These are phyloP conservation scores for Melopsittacus undulatus DNA, from an alignment of 2,797 vertebrate species.

Conservation along the genomic window DNA sequence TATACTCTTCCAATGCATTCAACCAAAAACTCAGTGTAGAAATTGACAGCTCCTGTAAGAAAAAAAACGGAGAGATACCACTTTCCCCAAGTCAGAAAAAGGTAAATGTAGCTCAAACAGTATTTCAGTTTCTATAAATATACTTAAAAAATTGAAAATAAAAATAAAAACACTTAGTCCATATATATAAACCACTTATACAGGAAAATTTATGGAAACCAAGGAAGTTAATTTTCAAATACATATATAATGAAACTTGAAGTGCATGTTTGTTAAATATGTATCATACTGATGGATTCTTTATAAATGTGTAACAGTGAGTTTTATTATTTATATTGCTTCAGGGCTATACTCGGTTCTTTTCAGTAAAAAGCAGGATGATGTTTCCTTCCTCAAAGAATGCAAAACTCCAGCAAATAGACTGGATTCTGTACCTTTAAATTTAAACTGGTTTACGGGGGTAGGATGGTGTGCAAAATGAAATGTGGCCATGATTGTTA, in stretches of 20 bases:
- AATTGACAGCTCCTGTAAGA: not conserved
- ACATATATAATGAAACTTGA: constrained; percentile 39
- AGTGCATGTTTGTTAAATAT: constrained; percentile 59
- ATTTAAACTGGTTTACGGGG: not conserved
- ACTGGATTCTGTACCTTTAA: constrained; percentile 9
- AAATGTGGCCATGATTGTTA: not conserved
- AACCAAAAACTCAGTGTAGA: not conserved
- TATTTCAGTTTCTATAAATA: not conserved
- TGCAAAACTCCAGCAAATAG: not conserved
- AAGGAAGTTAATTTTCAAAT: constrained; percentile 28
- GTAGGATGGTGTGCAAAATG: not conserved
- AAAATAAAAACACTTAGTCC: not conserved
- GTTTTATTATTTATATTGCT: constrained; percentile 59
- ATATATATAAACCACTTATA: not conserved
- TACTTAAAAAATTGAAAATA: not conserved
- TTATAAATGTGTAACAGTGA: constrained; percentile 26
- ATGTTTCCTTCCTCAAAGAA: not conserved
- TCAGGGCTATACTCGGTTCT: not conserved
- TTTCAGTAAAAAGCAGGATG: not conserved
- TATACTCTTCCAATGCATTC: not conserved
- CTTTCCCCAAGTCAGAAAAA: not conserved
- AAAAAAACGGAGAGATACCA: not conserved
- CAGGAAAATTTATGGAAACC: not conserved
- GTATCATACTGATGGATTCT: constrained; percentile 11
- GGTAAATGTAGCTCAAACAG: not conserved